Percentiles rank a stretch among this genome's conserved stretches.
Evolutionary conservation across 2,113 vertebrate species (phyloP).

Genomic region (Tetrax tetrax): DNA sequence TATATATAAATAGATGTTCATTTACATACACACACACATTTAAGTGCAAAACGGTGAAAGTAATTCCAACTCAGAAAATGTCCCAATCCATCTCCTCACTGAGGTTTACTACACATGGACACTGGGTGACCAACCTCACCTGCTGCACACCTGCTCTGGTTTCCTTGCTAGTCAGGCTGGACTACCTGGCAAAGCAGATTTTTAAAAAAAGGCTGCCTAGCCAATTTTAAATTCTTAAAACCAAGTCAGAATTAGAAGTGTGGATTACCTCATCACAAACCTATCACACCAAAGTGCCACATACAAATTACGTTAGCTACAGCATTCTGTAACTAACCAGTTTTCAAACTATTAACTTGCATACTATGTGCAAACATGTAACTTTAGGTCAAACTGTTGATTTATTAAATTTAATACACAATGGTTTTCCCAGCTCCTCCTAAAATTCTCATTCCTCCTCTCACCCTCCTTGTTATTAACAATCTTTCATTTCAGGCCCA

Average conservation of each 20-base stretch:
- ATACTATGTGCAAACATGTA: neutral
- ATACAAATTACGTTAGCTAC: neutral
- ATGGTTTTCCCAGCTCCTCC: neutral
- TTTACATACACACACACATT: neutral
- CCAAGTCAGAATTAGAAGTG: neutral
- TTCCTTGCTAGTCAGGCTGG: neutral
- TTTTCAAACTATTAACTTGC: neutral
- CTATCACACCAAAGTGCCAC: neutral
- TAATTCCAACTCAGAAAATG: neutral
- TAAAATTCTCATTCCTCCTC: neutral
- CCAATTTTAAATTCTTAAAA: neutral
- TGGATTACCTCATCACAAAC: neutral
- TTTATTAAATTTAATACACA: neutral
- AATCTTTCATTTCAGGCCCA: neutral
- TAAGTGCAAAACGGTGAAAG: neutral
- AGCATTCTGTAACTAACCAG: neutral
- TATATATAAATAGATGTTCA: neutral
- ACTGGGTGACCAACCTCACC: neutral
- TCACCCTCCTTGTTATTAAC: neutral
- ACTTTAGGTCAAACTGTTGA: neutral
- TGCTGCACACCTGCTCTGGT: neutral
- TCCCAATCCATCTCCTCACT: neutral
- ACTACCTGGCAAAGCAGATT: neutral
- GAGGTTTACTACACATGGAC: neutral
- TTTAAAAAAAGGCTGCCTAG: neutral